Percentiles rank a stretch among this genome's conserved stretches.
These are phyloP conservation scores for Perizoma flavofasciatum DNA, from an alignment of 2,888 invertebrate genomes.

Conservation along the genomic window DNA sequence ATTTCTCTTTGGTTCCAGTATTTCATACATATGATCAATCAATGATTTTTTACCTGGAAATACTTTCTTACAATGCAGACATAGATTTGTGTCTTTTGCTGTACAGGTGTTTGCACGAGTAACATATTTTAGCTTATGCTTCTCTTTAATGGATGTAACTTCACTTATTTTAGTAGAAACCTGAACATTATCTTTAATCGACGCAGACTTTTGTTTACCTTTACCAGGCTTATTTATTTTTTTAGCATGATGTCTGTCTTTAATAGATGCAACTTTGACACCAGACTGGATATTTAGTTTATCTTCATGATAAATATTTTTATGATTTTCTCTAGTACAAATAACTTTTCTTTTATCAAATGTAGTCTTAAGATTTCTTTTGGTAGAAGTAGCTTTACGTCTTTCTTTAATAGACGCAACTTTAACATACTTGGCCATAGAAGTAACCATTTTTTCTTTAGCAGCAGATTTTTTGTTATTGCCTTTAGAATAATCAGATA, in stretches of 20 bases:
- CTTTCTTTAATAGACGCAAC: background rate
- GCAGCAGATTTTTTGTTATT: too few relatives aligned
- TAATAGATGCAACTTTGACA: background rate
- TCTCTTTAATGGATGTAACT: slow-evolving; percentile 3
- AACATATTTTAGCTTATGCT: slow-evolving; percentile 5
- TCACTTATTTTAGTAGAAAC: slow-evolving; percentile 2
- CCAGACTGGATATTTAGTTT: background rate
- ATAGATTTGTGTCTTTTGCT: slow-evolving; percentile 36
- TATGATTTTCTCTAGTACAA: background rate
- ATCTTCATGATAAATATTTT: background rate
- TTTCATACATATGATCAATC: slow-evolving; percentile 66
- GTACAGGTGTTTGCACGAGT: slow-evolving; percentile 11
- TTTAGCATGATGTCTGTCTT: background rate
- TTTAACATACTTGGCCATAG: background rate
- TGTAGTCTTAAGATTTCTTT: background rate
- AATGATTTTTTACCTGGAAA: slow-evolving; percentile 55
- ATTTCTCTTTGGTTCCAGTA: slow-evolving; percentile 48
- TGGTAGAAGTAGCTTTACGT: background rate
- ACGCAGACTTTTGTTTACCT: background rate
- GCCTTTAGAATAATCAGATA: background rate
- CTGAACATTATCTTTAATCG: background rate
- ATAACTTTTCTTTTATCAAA: slow-evolving; percentile 2
- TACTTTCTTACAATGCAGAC: slow-evolving; percentile 60
- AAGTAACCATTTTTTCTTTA: too few relatives aligned
- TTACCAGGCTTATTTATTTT: background rate